A percentile compares a stretch with the other conserved stretches of the same genome.
Evolutionary conservation across 2,888 invertebrate species (phyloP).

Genomic region (Unio delphinus): DNA sequence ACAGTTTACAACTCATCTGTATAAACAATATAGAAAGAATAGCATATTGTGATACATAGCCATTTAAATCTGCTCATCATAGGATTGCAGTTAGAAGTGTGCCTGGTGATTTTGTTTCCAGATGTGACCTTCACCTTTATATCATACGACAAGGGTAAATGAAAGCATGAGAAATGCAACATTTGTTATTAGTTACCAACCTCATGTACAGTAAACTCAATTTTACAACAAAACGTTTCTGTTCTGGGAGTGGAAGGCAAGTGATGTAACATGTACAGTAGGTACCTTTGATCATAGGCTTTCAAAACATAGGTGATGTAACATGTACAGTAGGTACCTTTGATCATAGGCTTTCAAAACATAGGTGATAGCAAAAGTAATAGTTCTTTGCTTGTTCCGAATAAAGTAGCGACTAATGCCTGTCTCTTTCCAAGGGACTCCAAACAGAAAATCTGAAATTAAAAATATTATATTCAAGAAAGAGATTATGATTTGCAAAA

Average conservation of each 20-base stretch:
- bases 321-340: conserved; percentile 75
- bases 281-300: conserved; percentile 84
- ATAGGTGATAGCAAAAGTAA: conserved; percentile 92
- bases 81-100: too few species aligned
- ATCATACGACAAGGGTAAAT: neutral
- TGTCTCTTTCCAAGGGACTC: conserved; percentile 90
- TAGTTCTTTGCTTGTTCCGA: conserved; percentile 85
- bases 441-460: conserved; percentile 86
- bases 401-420: conserved; percentile 92
- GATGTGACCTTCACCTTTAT: too few species aligned
- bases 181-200: neutral
- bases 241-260: neutral
- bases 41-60: too few species aligned
- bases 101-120: too few species aligned
- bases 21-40: too few species aligned
- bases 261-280: conserved; percentile 19
- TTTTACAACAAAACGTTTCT: neutral
- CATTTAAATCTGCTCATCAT: too few species aligned
- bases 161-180: neutral
- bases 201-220: neutral
- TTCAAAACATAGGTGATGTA: conserved; percentile 86
- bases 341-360: conserved; percentile 86
- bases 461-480: too few species aligned
- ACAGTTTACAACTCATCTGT: too few species aligned
- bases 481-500: too few species aligned